Evolutionary conservation across 2,113 vertebrate species (phyloP).

Genomic region (Piliocolobus tephrosceles): DNA sequence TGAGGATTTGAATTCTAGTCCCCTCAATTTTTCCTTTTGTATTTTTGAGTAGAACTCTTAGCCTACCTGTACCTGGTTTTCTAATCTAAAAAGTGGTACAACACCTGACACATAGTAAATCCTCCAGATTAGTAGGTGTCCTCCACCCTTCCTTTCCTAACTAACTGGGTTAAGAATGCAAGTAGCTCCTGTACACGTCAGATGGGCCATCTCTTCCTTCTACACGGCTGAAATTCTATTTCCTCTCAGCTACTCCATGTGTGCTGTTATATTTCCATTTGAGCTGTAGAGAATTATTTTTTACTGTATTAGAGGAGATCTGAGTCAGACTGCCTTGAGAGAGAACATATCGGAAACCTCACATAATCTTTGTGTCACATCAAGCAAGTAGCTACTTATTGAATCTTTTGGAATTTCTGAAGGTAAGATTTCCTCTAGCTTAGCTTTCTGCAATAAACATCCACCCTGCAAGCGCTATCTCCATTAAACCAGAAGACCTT

Average conservation of each 20-base stretch:
- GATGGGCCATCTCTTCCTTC: background rate
- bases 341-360: conserved; percentile 59
- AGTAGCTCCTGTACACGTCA: fast-evolving
- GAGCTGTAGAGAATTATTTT: conserved; percentile 53
- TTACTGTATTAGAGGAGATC: conserved; percentile 55
- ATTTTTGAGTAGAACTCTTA: background rate
- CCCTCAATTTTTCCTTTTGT: background rate
- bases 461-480: background rate
- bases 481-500: background rate
- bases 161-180: background rate
- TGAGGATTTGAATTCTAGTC: background rate
- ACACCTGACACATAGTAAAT: background rate
- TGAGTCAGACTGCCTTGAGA: conserved; percentile 62
- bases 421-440: conserved; percentile 54
- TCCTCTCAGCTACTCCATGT: background rate
- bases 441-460: conserved; percentile 40
- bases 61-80: background rate
- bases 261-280: conserved; percentile 30
- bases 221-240: background rate
- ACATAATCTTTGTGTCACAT: conserved; percentile 68
- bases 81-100: background rate
- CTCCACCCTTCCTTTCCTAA: no score
- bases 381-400: conserved; percentile 60
- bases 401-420: conserved; percentile 69
- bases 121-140: background rate